Evolutionary conservation across 2,797 vertebrate species (phyloP), one percentile per base, ranked within the genome.

Genomic region (Tapera naevia): DNA sequence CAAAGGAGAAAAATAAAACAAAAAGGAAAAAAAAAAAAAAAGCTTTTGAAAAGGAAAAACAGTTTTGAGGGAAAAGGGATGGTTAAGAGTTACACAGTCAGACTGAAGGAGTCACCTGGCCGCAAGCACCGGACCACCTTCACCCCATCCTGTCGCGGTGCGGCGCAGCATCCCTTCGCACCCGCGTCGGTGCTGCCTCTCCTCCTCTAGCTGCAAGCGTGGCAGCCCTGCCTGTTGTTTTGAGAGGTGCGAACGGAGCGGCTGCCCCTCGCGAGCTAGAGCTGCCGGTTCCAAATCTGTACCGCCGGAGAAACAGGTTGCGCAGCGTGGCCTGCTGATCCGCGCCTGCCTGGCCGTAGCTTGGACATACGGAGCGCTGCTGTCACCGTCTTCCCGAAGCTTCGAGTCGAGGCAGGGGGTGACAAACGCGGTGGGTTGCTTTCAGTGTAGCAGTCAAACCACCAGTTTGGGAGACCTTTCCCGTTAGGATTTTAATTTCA

Each of bases 221-320:
- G 94, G 91, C 95, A 95, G 95, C 91, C 93, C 89, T 96, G 91
- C 90, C 92, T 94, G 76, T 94, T 93, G 81, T 96, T 92, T 92
- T 93, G 92, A 94, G 12, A 93, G 91, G 94, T 91, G 92, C 57
- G 81, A 96, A 92, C 48, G 85, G 84, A 89, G 81, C 43, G 89
- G 85, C 83, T 90, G 95, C 76, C 95, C 95, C 93, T 93, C 14
- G 35, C 33, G 35, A 94, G 89, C 89, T 46, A 10, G 76, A 86
- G 35, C 95, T 93, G 86, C 93, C 94, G 51, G 33, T 84, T 84
- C 94, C 93, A 96, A 95, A 96, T 95, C 70, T 95, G 94, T 70
- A 74, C 70, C 85, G 88, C 80, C 91, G 32, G 81, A 80, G 95
- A 76, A 95, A 95, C 83, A 95, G 95, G 91, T 87, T 94, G 94